Conservation (phyloP, 1,140 invertebrate species). For the Mamestra configurata region DNA sequence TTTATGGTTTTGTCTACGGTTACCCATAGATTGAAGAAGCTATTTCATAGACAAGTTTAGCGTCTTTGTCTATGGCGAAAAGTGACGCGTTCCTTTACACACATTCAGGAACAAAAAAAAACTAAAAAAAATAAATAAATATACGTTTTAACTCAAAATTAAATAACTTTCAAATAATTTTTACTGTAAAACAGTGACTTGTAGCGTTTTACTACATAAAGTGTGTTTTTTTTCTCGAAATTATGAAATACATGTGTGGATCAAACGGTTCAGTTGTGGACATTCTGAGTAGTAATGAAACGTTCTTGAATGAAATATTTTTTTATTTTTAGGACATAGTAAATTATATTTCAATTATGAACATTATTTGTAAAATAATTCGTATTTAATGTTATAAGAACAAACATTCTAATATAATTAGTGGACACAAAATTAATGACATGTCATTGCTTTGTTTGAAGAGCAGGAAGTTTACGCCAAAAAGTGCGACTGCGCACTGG, state of each 20-base stretch:
- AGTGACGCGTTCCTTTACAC: conserved; percentile 64
- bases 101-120: conserved; percentile 44
- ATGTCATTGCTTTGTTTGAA: conserved; percentile 88
- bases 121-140: conserved; percentile 42
- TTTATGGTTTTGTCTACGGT: conserved; percentile 30
- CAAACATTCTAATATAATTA: conserved; percentile 72
- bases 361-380: conserved; percentile 84
- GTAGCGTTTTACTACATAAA: neutral
- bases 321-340: conserved; percentile 84
- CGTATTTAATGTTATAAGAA: conserved; percentile 75
- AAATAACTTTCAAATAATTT: neutral
- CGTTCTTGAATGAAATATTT: conserved; percentile 86
- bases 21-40: conserved; percentile 28
- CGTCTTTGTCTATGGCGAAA: conserved; percentile 66
- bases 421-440: conserved; percentile 81
- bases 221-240: neutral
- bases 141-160: neutral
- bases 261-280: neutral
- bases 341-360: conserved; percentile 84
- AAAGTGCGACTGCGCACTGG: conserved; percentile 89
- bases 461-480: conserved; percentile 88
- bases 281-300: conserved; percentile 71
- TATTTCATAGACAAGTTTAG: conserved; percentile 59
- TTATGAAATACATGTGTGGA: conserved; percentile 20
- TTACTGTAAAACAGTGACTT: neutral